These are phyloP conservation scores for Petrocephalus microphthalmus DNA, from an alignment of 2,113 vertebrate species.

Conservation along the genomic window DNA sequence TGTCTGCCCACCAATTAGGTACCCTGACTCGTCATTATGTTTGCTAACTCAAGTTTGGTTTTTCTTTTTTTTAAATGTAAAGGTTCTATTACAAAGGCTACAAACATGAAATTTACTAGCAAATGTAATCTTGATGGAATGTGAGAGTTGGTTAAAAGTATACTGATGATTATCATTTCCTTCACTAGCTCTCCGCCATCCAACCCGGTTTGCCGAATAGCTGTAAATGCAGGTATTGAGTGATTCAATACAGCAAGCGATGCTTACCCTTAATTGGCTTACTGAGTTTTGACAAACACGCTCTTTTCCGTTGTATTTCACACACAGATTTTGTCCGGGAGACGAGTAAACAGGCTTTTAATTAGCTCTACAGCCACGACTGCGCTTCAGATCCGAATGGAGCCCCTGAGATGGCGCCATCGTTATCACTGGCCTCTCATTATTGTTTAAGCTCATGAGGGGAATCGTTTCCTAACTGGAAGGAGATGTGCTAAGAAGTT, in stretches of 20 bases:
- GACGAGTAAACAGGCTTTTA: conserved; percentile 14
- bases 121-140: not conserved
- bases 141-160: not conserved
- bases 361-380: conserved; percentile 15
- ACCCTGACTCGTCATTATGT: not conserved
- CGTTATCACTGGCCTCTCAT: conserved; percentile 8
- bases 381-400: not conserved
- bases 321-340: conserved; percentile 8
- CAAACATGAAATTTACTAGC: not conserved
- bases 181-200: not conserved
- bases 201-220: not conserved
- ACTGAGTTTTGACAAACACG: conserved; percentile 1
- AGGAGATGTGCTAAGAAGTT: not conserved
- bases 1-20: not conserved
- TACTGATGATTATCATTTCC: not conserved
- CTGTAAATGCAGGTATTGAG: not conserved
- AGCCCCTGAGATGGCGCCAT: not conserved
- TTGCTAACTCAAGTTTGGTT: not conserved
- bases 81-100: not conserved
- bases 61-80: not conserved
- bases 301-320: not conserved
- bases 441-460: conserved; percentile 1
- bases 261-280: conserved; percentile 3
- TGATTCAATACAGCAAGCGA: not conserved
- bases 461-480: conserved; percentile 16